Evolutionary conservation across 2,113 vertebrate species (phyloP), one percentile per base, ranked within the genome.

Genomic region (Corythornis madagascariensis): DNA sequence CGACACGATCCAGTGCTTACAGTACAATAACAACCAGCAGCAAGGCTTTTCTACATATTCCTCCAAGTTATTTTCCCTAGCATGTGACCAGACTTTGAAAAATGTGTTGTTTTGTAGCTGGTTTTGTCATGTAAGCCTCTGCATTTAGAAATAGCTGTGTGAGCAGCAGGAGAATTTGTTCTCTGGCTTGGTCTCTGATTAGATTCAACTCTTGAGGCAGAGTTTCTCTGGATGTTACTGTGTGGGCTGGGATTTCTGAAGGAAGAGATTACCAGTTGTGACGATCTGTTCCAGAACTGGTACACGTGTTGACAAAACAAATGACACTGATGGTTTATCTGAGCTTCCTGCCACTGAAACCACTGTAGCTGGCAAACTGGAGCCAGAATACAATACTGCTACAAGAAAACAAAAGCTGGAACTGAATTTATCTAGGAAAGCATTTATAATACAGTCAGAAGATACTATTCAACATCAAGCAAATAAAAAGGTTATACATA

Each of bases 161-260:
- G 88, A 94, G 66, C 81, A 95, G 88, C 80, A 73, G 92, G 81
- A 78, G 33, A 90, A 88, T 93, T 84, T 86, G 70, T 93, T 92
- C 59, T 63, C 73, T 89, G 70, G 40, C 35, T 95, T 82, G 35
- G 29, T 86, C 61, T 78, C 65, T 90, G 92, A 86, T 94, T 88
- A 92, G 40, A 88, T 78, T 88, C 73, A 76, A n/a, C 22, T 84
- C 83, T 61, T 18, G 13, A 94, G 80, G 74, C 90, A 93, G 22
- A 93, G 50, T 65, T 76, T 86, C 55, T 28, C 55, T 89, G 77
- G 48, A 61, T 93, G n/a, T 65, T 81, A n/a, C 29, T 95, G 33
- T 0, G 1, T 87, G 45, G 45, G 63, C 21, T 88, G 73, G 53
- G 65, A 78, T 84, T 86, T 95, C 69, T 75, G 45, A 86, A 88